phyloP scores from a whole-genome alignment of 2,888 invertebrate genomes.

The Drosophila meridiana region DNA sequence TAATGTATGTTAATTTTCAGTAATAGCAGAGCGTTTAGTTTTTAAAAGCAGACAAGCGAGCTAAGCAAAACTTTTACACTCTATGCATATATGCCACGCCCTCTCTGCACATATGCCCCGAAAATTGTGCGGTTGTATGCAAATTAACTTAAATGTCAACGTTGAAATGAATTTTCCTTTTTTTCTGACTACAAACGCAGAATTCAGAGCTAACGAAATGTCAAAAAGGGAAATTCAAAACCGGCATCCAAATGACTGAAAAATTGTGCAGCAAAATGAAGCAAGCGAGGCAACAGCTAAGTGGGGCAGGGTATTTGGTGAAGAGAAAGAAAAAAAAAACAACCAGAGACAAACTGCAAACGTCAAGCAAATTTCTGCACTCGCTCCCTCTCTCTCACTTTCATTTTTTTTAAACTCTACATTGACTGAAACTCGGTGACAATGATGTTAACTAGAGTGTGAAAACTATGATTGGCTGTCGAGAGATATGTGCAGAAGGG shows the following conservation, averaged over 20 bases:
- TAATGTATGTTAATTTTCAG: constrained; percentile 63
- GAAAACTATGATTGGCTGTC: constrained; percentile 80
- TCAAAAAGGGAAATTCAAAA: constrained; percentile 43
- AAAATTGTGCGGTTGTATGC: constrained; percentile 70
- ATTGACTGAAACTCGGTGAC: constrained; percentile 72
- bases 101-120: background rate
- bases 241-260: constrained; percentile 51
- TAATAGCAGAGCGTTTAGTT: constrained; percentile 69
- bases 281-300: constrained; percentile 1
- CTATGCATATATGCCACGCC: background rate
- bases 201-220: constrained; percentile 57
- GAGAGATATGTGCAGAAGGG: constrained; percentile 37
- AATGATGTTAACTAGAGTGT: constrained; percentile 82
- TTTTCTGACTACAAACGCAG: constrained; percentile 56
- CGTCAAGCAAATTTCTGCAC: constrained; percentile 59
- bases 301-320: background rate
- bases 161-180: constrained; percentile 36
- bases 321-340: constrained; percentile 1
- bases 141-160: constrained; percentile 79
- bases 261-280: constrained; percentile 57
- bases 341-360: constrained; percentile 67
- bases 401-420: constrained; percentile 31
- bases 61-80: constrained; percentile 27
- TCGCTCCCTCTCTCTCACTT: background rate
- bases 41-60: constrained; percentile 46